Evolutionary conservation across 2,797 vertebrate genomes (phyloP).

Genomic region (Coracias cyanogaster): DNA sequence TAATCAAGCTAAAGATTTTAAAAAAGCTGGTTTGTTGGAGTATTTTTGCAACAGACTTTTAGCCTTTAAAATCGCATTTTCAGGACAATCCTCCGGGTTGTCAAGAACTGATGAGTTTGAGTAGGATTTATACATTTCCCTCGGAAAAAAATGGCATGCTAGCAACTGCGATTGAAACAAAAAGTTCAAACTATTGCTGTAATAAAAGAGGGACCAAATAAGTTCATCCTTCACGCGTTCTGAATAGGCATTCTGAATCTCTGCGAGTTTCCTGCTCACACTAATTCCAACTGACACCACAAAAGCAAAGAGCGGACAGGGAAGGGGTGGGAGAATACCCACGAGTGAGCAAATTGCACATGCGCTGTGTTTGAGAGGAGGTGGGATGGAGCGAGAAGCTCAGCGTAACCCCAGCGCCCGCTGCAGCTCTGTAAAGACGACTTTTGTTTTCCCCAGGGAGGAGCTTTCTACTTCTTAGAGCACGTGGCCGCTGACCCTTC

Average conservation of each 20-base stretch:
- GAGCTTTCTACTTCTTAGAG: slow-evolving; percentile 78
- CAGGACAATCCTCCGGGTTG: neutral
- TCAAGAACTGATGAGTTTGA: neutral
- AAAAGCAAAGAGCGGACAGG: neutral
- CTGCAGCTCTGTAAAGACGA: neutral
- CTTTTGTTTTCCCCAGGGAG: slow-evolving; percentile 65
- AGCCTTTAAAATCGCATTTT: neutral
- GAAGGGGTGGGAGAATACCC: neutral
- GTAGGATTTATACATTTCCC: neutral
- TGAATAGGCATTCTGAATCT: neutral
- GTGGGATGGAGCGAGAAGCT: neutral
- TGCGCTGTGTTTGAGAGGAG: fast-evolving
- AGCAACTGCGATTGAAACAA: neutral
- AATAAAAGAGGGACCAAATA: neutral
- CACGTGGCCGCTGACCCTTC: slow-evolving; percentile 68
- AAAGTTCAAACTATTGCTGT: neutral
- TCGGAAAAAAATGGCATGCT: neutral
- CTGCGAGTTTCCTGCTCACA: neutral
- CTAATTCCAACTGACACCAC: neutral
- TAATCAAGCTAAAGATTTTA: neutral
- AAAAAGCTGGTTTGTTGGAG: neutral
- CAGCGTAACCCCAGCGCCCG: fast-evolving
- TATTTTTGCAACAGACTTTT: neutral
- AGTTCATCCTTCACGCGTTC: neutral
- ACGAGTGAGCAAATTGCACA: fast-evolving